phyloP scores from a whole-genome alignment of 2,888 invertebrate species.

The Cataglyphis livida region DNA sequence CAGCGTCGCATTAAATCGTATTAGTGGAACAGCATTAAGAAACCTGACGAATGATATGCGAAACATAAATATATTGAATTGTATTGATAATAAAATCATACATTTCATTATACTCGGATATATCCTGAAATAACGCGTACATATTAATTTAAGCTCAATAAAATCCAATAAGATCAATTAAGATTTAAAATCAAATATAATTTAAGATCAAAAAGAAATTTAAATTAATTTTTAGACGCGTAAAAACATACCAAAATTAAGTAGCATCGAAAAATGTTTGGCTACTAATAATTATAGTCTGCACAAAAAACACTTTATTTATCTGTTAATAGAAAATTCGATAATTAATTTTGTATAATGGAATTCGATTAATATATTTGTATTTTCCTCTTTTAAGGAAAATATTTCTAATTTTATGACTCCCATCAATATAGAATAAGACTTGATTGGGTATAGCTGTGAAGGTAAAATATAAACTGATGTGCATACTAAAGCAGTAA shows the following conservation, averaged over 20 bases:
- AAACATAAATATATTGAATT: constrained; percentile 19
- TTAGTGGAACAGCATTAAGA: constrained; percentile 14
- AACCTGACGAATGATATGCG: constrained; percentile 11
- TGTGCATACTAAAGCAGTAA: constrained; percentile 13
- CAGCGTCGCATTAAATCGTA: constrained; percentile 15
- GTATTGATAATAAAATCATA: constrained; percentile 7
- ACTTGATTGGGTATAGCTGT: constrained; percentile 7
- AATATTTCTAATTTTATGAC: not conserved
- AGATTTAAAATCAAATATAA: no score
- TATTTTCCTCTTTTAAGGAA: not conserved
- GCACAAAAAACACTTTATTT: not conserved
- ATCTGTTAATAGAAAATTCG: not conserved
- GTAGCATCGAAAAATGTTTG: not conserved
- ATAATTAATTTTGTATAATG: not conserved
- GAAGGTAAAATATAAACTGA: not conserved
- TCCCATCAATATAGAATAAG: not conserved
- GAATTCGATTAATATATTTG: not conserved
- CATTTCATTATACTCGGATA: not conserved
- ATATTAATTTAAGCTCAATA: no score
- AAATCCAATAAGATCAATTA: no score
- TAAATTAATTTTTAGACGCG: no score
- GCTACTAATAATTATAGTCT: not conserved
- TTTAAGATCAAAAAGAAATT: no score
- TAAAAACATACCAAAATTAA: not conserved
- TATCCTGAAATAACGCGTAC: not conserved